Evolutionary conservation across 2,113 vertebrate genomes (phyloP).

Genomic region (Anoplopoma fimbria): DNA sequence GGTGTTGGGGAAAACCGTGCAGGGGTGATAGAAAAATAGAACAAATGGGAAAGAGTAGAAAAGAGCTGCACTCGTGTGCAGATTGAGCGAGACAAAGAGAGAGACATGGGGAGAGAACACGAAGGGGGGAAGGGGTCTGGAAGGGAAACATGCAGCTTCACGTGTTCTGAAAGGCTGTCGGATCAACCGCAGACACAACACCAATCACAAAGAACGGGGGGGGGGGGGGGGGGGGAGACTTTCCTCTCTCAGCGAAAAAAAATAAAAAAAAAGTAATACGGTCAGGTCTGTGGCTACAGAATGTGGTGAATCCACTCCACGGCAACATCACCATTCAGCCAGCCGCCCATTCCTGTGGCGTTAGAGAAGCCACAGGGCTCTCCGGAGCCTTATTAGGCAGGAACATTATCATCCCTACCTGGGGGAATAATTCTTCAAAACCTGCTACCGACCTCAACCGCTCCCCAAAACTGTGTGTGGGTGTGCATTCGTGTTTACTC

Average conservation of each 20-base stretch:
- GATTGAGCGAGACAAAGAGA: slow-evolving; percentile 31
- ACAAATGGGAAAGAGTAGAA: not conserved
- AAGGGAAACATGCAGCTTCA: slow-evolving; percentile 35
- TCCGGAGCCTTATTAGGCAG: slow-evolving; percentile 53
- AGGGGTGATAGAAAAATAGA: slow-evolving; percentile 30
- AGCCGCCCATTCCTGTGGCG: slow-evolving; percentile 55
- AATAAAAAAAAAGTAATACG: slow-evolving; percentile 30
- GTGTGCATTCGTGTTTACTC: slow-evolving; percentile 48
- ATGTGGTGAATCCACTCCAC: slow-evolving; percentile 54
- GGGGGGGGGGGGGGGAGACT: slow-evolving; percentile 1
- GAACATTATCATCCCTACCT: slow-evolving; percentile 56
- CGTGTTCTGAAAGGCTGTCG: slow-evolving; percentile 16
- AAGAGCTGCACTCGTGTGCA: not conserved
- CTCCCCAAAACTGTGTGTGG: slow-evolving; percentile 19
- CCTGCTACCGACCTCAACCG: slow-evolving; percentile 38
- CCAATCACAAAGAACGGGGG: slow-evolving; percentile 8
- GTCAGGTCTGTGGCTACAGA: slow-evolving; percentile 32
- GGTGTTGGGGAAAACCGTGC: slow-evolving; percentile 3
- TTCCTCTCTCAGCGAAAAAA: slow-evolving; percentile 22
- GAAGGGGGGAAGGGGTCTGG: not conserved
- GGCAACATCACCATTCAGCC: slow-evolving; percentile 43
- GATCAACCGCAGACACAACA: slow-evolving; percentile 44
- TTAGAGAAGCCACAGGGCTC: slow-evolving; percentile 54
- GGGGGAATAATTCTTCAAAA: slow-evolving; percentile 45
- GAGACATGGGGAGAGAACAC: slow-evolving; percentile 9